Evolutionary conservation across 2,113 vertebrate genomes (phyloP), one percentile per base, ranked within the genome.

Genomic region (Hemibagrus wyckioides): DNA sequence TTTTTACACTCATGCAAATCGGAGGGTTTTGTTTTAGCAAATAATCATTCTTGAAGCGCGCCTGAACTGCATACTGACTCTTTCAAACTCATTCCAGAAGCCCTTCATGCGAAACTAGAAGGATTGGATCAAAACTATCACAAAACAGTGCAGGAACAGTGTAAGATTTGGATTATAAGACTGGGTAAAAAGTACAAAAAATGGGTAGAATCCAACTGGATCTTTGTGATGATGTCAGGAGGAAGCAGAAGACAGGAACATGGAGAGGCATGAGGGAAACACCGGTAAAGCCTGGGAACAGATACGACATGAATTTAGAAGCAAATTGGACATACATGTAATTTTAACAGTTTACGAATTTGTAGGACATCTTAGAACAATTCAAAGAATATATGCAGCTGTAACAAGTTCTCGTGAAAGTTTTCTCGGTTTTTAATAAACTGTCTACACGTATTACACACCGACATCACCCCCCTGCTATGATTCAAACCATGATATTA

Each of bases 1-100:
- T 57, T 44, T n/a, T 54, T 63, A 65, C 36, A 88, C 39, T 81
- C 87, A 85, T 88, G 87, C 87, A 85, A 85, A 36, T 30, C 52
- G 36, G 63, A 57, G 23, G 69, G 21, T 17, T 65, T 86, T 77
- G n/a, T 52, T 52, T 33, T 67, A n/a, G 30, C 30, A 56, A 13
- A 67, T 56, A 36, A 10, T 28, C 61, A 8, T 69, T 56, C 83
- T 52, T 75, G 65, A 28, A 71, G 23, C n/a, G 39, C 11, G 48
- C 63, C 48, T 71, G 25, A 23, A 54, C 44, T 36, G 61, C 44
- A 52, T 63, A 69, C 52, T 21, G n/a, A 80, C 56, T 75, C 36
- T 19, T 56, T 30, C 25, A n/a, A 33, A 48, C 28, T 28, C n/a
- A n/a, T n/a, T 13, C 3, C 19, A 15, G n/a, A 75, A 59, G 63